A percentile compares a stretch with the other conserved stretches of the same genome.
Conservation (phyloP, 2,888 invertebrate genomes). For the Tridacna gigas region DNA sequence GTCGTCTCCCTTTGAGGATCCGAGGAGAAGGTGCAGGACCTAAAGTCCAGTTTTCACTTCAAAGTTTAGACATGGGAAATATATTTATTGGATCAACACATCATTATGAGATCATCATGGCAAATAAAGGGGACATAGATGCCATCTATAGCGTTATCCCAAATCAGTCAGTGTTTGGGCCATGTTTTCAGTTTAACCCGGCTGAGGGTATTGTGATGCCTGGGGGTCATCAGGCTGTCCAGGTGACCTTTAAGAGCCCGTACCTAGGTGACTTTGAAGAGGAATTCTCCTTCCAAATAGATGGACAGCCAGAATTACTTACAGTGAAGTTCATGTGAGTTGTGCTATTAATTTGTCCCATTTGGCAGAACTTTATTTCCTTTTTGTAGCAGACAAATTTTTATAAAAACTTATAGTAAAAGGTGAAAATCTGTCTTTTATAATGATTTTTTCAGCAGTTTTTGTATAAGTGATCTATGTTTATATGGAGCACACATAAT, state of each 20-base stretch:
- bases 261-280: constrained; percentile 84
- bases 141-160: constrained; percentile 83
- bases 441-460: no score
- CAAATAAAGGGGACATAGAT: constrained; percentile 85
- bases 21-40: constrained; percentile 85
- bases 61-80: constrained; percentile 84
- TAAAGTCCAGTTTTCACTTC: constrained; percentile 83
- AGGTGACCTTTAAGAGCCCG: constrained; percentile 81
- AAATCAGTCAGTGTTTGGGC: constrained; percentile 81
- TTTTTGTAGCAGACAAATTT: no score
- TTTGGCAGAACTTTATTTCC: neutral
- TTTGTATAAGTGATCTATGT: no score
- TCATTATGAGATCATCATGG: constrained; percentile 84
- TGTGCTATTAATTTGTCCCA: neutral
- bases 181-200: constrained; percentile 84
- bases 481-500: no score
- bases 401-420: no score
- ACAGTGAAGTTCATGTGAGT: constrained; percentile 81
- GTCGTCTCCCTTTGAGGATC: constrained; percentile 83
- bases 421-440: no score
- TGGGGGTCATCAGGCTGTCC: constrained; percentile 84
- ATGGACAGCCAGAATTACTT: constrained; percentile 81
- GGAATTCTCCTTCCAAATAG: constrained; percentile 83
- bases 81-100: constrained; percentile 84
- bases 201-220: constrained; percentile 84